Conservation (phyloP, 2,113 vertebrate species). For the Bubo scandiacus region DNA sequence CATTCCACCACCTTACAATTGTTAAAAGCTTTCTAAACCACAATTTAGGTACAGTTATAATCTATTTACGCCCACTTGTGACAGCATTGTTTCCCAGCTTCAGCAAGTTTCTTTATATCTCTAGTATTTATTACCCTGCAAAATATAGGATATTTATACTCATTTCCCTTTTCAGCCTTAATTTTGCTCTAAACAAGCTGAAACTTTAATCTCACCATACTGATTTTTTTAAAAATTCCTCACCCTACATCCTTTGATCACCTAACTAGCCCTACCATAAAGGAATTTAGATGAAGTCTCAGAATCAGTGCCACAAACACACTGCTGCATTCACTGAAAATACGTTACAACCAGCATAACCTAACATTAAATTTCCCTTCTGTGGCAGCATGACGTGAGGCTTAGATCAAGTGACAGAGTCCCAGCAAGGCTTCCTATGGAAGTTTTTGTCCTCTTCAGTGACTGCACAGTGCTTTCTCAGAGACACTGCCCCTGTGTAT, state of each 20-base stretch:
- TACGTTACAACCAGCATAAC: not conserved
- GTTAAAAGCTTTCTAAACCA: not conserved
- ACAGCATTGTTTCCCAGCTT: not conserved
- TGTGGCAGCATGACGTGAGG: rapidly evolving
- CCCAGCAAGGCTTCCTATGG: not conserved
- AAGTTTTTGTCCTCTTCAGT: not conserved
- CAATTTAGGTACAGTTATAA: not conserved
- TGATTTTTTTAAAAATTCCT: not conserved
- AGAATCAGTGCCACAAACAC: not conserved
- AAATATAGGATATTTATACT: not conserved
- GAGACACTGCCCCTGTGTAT: not conserved
- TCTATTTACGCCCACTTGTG: not conserved
- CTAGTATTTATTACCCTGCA: not conserved
- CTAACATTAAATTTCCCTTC: not conserved
- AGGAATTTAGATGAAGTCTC: not conserved
- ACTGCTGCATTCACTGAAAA: not conserved
- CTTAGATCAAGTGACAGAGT: not conserved
- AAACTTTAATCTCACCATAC: not conserved
- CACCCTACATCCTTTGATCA: not conserved
- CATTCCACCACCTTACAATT: not conserved
- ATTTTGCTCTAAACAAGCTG: not conserved
- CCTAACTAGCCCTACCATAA: not conserved
- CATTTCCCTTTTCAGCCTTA: not conserved
- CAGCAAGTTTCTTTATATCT: not conserved
- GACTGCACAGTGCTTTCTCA: not conserved